Base-by-base conservation (phyloP, 2,113 vertebrate genomes). In the Monarcha castaneiventris region DNA sequence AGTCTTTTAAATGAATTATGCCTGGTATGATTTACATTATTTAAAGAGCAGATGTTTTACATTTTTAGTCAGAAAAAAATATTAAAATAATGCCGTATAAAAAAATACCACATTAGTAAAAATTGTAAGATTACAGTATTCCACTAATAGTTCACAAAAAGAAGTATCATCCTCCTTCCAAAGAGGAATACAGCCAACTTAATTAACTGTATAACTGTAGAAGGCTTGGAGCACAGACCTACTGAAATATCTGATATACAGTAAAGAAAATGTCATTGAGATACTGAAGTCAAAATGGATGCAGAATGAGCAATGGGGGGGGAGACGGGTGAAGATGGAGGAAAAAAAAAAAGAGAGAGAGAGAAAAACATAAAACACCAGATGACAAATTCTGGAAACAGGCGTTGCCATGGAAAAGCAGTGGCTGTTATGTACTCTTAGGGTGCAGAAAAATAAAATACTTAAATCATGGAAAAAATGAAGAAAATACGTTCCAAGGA, bases 341-440 rank as follows among this genome's bases (percentile, higher is more conserved):
- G 7, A 3, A 12, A 35, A 71, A 48, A 46, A 44, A n/a, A 95
- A n/a, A 95, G 11, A 95, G 33, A 92, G 7, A 63, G 2, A n/a
- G n/a, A 81, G 18, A 94, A 14, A 93, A 84, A 89, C 48, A 97
- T 77, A 78, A 94, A 97, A 96, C 73, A 97, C 83, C 97, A 98
- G 96, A 98, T 97, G 97, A 97, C 55, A 96, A 96, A 94, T 97
- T 85, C 93, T 94, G 84, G 75, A 93, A 97, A 93, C 66, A 91
- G 90, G 33, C 52, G 94, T 98, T 97, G 96, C 94, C 93, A 97
- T 95, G 96, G 91, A 96, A 96, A 87, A 96, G 71, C 72, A 93
- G 59, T 73, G 66, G 46, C 79, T 94, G 64, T 84, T 94, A 73
- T 66, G 67, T 63, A 78, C 55, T 80, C 23, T 49, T 62, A 80